Percentiles rank a stretch among this genome's conserved stretches.
phyloP scores from a whole-genome alignment of 2,888 invertebrate genomes.

The Protonemura montana region DNA sequence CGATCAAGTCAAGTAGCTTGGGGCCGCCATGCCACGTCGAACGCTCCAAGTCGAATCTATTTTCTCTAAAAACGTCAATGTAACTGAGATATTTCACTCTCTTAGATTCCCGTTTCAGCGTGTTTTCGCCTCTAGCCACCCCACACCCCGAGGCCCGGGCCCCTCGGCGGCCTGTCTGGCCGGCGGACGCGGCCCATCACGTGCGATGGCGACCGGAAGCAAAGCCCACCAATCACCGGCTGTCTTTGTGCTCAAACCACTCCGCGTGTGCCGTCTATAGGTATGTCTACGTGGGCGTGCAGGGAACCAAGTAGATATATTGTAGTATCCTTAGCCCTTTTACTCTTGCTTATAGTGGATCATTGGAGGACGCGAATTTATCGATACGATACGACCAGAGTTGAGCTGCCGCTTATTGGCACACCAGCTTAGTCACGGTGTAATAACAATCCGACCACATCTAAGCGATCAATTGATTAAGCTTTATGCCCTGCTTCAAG shows the following conservation, averaged over 20 bases:
- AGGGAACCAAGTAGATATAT: background rate
- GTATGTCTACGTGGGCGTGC: background rate
- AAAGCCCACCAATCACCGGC: constrained; percentile 21
- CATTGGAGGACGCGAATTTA: background rate
- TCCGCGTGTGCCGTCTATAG: background rate
- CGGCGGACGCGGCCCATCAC: constrained; percentile 8
- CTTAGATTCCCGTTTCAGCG: constrained; percentile 1
- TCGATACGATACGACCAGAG: background rate
- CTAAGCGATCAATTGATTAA: background rate
- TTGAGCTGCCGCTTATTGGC: background rate
- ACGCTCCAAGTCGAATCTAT: constrained; percentile 36
- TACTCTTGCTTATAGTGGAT: constrained; percentile 5
- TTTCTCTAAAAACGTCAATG: constrained; percentile 33
- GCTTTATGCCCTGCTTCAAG: background rate
- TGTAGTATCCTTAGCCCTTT: background rate
- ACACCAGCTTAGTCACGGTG: background rate
- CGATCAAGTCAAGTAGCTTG: constrained; percentile 31
- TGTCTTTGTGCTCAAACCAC: constrained; percentile 19
- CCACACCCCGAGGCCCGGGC: too few species aligned
- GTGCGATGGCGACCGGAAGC: constrained; percentile 22
- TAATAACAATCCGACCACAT: background rate
- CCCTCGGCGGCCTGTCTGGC: background rate
- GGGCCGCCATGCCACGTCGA: constrained; percentile 1
- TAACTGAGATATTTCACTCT: constrained; percentile 4
- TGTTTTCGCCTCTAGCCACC: background rate